A percentile compares a stretch with the other conserved stretches of the same genome.
phyloP scores from a whole-genome alignment of 2,888 invertebrate genomes.

The Thymelicus sylvestris region DNA sequence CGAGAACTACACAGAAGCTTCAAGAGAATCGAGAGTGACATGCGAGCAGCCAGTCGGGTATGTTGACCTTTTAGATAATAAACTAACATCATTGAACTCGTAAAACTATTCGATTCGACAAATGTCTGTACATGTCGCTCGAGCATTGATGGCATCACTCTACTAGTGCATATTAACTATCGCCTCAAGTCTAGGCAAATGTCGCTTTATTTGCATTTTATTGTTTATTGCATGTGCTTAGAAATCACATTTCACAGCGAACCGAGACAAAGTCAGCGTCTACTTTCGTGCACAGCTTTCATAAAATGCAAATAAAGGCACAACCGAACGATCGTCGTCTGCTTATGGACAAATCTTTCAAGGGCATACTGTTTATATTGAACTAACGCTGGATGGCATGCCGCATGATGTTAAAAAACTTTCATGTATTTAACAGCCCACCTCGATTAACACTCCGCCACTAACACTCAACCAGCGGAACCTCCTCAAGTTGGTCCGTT shows the following conservation, averaged over 20 bases:
- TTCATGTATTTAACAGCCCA: constrained; percentile 83
- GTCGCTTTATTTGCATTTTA: constrained; percentile 84
- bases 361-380: constrained; percentile 53
- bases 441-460: constrained; percentile 81
- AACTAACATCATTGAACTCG: constrained; percentile 41
- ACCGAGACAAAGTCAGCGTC: constrained; percentile 59
- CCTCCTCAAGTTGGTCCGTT: constrained; percentile 83
- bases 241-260: constrained; percentile 70
- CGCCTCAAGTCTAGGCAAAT: constrained; percentile 58
- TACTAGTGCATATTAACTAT: constrained; percentile 57
- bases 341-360: constrained; percentile 54
- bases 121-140: constrained; percentile 55
- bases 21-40: constrained; percentile 86
- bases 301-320: constrained; percentile 83
- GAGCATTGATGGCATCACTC: constrained; percentile 57
- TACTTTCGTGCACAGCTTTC: constrained; percentile 79
- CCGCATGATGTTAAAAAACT: constrained; percentile 78
- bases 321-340: constrained; percentile 56
- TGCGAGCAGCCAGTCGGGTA: constrained; percentile 81
- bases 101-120: constrained; percentile 37
- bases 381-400: constrained; percentile 70
- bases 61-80: constrained; percentile 47
- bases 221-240: constrained; percentile 82
- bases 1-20: constrained; percentile 90
- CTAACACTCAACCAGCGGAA: constrained; percentile 85